A percentile compares a stretch with the other conserved stretches of the same genome.
These are phyloP conservation scores for Diaperis boleti DNA, from an alignment of 2,888 invertebrate genomes.

Conservation along the genomic window DNA sequence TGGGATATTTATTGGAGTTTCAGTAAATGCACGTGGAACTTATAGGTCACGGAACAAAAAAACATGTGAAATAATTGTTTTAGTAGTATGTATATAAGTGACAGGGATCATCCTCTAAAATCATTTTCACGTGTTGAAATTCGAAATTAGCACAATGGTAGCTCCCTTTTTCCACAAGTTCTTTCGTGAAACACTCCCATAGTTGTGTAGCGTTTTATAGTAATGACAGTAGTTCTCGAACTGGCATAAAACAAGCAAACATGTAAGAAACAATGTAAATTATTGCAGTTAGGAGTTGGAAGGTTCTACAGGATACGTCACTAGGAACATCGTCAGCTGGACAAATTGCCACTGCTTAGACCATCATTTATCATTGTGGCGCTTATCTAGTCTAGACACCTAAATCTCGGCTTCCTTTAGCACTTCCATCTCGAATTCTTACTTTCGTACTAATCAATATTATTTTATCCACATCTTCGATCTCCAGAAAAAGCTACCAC, in stretches of 20 bases:
- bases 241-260: conserved; percentile 38
- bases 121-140: too few relatives aligned
- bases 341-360: conserved; percentile 44
- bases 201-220: conserved; percentile 37
- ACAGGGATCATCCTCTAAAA: too few relatives aligned
- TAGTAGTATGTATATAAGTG: too few relatives aligned
- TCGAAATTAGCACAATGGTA: conserved; percentile 26
- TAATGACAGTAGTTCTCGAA: conserved; percentile 37
- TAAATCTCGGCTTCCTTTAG: conserved; percentile 28
- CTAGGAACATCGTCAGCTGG: conserved; percentile 38
- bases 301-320: conserved; percentile 40
- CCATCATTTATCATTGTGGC: conserved; percentile 41
- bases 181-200: conserved; percentile 29
- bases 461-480: conserved; percentile 7
- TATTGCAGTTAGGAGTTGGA: conserved; percentile 43
- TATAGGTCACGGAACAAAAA: too few relatives aligned
- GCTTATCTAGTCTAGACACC: conserved; percentile 40
- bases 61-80: too few relatives aligned
- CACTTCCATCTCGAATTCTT: too few relatives aligned
- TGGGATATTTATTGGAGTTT: too few relatives aligned
- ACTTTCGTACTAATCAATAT: conserved; percentile 20
- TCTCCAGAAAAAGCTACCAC: conserved; percentile 17
- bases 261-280: conserved; percentile 45
- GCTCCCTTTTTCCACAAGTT: conserved; percentile 16
- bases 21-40: too few relatives aligned